Evolutionary conservation across 92 coral and sea anemone species (phyloP), one percentile per base, ranked within the genome.

Genomic region (Epizoanthus stellaris): DNA sequence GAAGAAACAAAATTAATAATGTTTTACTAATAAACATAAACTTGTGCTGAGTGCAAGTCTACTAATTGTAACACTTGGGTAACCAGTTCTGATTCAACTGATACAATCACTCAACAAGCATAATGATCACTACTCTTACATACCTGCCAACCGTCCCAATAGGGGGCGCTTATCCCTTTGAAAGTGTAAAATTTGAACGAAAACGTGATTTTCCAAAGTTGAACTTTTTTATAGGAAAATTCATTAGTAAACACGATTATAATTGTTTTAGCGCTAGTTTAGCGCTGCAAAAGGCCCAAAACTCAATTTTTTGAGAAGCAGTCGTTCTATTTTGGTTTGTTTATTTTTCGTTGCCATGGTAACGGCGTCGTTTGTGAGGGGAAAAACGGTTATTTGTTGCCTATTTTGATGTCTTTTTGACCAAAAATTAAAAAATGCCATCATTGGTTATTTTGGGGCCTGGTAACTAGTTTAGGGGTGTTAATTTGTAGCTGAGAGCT

Each of bases 391-490:
- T 64, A 20, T 64, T 21, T 64, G 23, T 36, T 13, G 69, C 2
- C 39, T 64, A 64, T 6, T 64, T 64, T 64, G 69, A 64, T 58
- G 15, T 17, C 63, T 58, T 23, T 23, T 23, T 23, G 25, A 23
- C 25, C 25, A 23, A 23, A 23, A 23, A 23, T 23, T 23, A 23
- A 23, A 23, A 23, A 23, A 23, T 58, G 69, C 69, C 69, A 21
- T 64, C 69, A 64, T 6, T 64, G 69, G 63, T 64, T 64, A 42
- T 20, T 64, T 64, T 19, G 40, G 69, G 39, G 69, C 40, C 69
- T 64, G 69, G 69, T 64, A 64, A 64, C 40, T 64, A 64, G 69
- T 64, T 64, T 64, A 6, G 39, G 69, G 69, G 40, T 20, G 69
- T 64, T 62, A 25, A 62, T 19, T 62, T 62, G 67, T 62, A 62